Evolutionary conservation across 2,797 vertebrate species (phyloP), one percentile per base, ranked within the genome.

Genomic region (Pempheris klunzingeri): DNA sequence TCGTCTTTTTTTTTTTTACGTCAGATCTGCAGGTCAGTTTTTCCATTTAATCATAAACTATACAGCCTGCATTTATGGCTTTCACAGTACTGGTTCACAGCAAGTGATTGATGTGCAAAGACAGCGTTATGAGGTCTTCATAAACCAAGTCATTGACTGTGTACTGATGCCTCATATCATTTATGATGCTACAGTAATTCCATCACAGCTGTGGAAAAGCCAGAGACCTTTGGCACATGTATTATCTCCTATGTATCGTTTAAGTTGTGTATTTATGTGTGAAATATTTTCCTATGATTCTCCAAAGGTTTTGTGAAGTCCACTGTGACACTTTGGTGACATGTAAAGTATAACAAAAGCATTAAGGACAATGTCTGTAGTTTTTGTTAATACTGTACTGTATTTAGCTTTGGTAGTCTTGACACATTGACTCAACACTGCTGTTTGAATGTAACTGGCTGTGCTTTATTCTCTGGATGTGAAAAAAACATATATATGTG

Each of bases 381-480:
- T 83, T 81, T 82, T 73, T 87, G 80, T 91, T 87, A 32, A 43
- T 84, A 77, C 64, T 87, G 82, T 91, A 83, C 77, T 90, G 78
- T 90, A 90, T 82, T 79, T 68, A 76, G 66, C 77, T 88, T 86
- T 84, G 63, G 70, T 85, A 85, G 82, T 85, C 75, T 86, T 67
- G 71, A 91, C 82, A 85, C 73, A 63, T 83, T 53, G 82, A 82
- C 78, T 90, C 85, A 74, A 87, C 78, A 76, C 87, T 91, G 77
- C 84, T 93, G 87, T 94, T 88, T 90, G 91, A 93, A 92, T 94
- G 87, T 92, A 89, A 79, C 73, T 82, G 71, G 75, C 88, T 88
- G 77, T 80, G 69, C 88, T 88, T 84, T 61, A 80, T 82, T 86
- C 52, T 89, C 38, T 85, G 71, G 74, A 80, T 86, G 76, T 89